phyloP scores from a whole-genome alignment of 2,888 invertebrate genomes.

The Blastobasis adustella region DNA sequence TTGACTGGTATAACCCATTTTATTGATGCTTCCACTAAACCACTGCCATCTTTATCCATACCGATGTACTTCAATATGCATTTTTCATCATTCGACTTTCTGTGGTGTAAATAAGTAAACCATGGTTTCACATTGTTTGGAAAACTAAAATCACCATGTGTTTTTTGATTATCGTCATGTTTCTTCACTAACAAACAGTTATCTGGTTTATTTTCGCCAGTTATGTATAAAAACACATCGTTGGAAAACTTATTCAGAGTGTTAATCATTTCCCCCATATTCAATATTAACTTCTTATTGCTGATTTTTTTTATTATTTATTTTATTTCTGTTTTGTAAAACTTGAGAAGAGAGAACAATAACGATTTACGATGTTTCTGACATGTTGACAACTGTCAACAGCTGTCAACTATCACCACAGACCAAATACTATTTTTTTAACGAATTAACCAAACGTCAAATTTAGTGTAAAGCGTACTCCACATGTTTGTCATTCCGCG shows the following conservation, averaged over 20 bases:
- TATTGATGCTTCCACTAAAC: constrained; percentile 40
- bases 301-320: too few relatives aligned
- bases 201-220: constrained; percentile 20
- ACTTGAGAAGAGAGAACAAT: too few relatives aligned
- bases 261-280: constrained; percentile 13
- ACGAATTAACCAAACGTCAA: too few relatives aligned
- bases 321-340: too few relatives aligned
- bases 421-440: too few relatives aligned
- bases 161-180: constrained; percentile 71
- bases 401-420: too few relatives aligned
- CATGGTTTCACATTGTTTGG: constrained; percentile 73
- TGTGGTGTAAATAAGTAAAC: constrained; percentile 32
- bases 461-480: too few relatives aligned
- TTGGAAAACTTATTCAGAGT: constrained; percentile 28
- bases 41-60: constrained; percentile 42
- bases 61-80: constrained; percentile 37
- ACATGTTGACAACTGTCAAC: too few relatives aligned
- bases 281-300: too few relatives aligned
- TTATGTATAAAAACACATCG: constrained; percentile 33
- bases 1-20: constrained; percentile 63
- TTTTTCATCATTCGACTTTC: too few relatives aligned
- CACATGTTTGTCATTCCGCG: too few relatives aligned
- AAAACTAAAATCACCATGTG: constrained; percentile 79
- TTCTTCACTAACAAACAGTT: constrained; percentile 63
- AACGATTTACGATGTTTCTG: too few relatives aligned